Percentiles rank a stretch among this genome's conserved stretches.
phyloP scores from a whole-genome alignment of 2,797 vertebrate genomes.

The Chelmon rostratus region DNA sequence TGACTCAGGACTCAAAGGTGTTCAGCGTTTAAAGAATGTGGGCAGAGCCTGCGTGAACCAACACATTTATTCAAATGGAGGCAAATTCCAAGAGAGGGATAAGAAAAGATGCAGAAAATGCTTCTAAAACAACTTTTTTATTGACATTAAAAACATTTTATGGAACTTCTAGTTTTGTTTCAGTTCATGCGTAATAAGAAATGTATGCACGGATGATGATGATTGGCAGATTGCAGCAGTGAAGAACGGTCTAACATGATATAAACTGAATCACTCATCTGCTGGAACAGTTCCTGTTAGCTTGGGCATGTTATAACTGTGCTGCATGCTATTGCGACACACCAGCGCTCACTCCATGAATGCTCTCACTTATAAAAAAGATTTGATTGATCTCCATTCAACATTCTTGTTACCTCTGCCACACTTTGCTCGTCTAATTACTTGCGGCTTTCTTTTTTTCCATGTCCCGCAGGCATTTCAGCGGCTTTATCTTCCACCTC shows the following conservation, averaged over 20 bases:
- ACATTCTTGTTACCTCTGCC: neutral
- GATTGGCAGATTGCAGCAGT: neutral
- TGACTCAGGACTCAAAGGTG: too few relatives aligned
- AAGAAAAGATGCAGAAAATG: neutral
- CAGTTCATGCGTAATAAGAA: too few relatives aligned
- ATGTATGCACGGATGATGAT: too few relatives aligned
- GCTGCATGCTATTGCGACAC: neutral
- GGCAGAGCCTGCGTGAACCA: too few relatives aligned
- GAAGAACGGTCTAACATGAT: neutral
- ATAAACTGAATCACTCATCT: neutral
- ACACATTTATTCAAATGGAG: neutral
- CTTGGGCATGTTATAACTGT: neutral
- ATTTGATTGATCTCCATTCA: neutral
- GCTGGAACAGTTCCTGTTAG: neutral
- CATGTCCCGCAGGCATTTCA: constrained; percentile 71
- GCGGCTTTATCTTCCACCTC: constrained; percentile 76
- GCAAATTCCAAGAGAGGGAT: neutral
- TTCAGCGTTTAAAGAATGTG: too few relatives aligned
- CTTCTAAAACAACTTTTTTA: neutral
- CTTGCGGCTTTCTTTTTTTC: neutral
- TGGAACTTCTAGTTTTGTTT: neutral
- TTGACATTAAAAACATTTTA: too few relatives aligned
- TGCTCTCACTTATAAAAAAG: neutral
- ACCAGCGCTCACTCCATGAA: neutral
- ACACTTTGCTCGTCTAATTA: neutral